Evolutionary conservation across 2,113 vertebrate species (phyloP).

Genomic region (Miniopterus natalensis): DNA sequence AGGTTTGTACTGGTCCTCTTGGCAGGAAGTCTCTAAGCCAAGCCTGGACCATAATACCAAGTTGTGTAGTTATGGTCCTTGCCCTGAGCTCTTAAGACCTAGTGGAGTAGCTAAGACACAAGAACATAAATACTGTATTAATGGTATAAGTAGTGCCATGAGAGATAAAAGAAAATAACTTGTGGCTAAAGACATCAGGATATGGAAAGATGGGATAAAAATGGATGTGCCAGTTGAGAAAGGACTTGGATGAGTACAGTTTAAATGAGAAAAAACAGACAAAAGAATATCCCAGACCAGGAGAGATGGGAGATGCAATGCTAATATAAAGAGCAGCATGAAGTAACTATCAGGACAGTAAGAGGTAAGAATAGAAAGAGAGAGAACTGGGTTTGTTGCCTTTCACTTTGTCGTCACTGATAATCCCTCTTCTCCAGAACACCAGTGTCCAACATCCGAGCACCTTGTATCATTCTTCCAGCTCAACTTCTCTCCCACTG

Average conservation of each 20-base stretch:
- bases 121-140: background rate
- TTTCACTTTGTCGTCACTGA: background rate
- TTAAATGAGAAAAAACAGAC: background rate
- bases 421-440: background rate
- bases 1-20: background rate
- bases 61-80: background rate
- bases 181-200: background rate
- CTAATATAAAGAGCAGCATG: background rate
- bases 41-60: background rate
- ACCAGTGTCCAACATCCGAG: background rate
- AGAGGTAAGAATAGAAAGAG: background rate
- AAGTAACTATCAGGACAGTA: background rate
- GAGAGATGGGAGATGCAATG: background rate
- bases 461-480: background rate
- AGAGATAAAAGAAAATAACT: background rate
- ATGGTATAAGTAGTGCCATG: background rate
- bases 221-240: background rate
- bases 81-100: constrained; percentile 12
- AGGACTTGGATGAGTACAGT: background rate
- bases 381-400: background rate
- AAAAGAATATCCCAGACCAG: background rate
- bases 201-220: background rate
- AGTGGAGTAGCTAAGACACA: background rate
- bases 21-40: background rate
- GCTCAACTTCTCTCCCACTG: background rate